phyloP scores from a whole-genome alignment of 2,113 vertebrate species.

The Corythaixoides concolor region DNA sequence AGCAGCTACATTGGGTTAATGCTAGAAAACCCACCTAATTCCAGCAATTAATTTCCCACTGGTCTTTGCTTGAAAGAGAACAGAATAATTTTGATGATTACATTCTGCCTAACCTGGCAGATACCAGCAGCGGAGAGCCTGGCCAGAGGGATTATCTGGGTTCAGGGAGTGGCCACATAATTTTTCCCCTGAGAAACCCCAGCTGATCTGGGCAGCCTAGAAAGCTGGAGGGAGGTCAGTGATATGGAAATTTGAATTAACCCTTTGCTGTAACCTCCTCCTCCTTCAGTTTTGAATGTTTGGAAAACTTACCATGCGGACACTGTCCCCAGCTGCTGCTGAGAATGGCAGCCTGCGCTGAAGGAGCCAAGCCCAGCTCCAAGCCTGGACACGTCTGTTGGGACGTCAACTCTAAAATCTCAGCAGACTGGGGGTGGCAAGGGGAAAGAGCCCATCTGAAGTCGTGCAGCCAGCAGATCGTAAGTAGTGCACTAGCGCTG shows the following conservation, averaged over 20 bases:
- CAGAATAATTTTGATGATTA: not conserved
- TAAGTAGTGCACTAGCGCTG: too few species aligned
- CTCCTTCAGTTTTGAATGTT: not conserved
- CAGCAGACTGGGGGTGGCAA: not conserved
- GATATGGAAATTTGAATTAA: not conserved
- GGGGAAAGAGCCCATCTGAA: not conserved
- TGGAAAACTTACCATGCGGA: not conserved
- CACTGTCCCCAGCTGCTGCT: not conserved
- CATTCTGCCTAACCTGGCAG: not conserved
- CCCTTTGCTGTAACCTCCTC: not conserved
- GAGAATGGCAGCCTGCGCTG: not conserved
- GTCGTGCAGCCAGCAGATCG: not conserved
- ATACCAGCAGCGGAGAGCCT: not conserved
- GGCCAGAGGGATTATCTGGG: slow-evolving; percentile 30
- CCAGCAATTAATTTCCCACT: not conserved
- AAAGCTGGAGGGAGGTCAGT: not conserved
- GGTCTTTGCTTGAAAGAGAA: not conserved
- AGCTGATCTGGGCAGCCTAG: not conserved
- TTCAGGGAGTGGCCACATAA: slow-evolving; percentile 11
- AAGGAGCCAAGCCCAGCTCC: not conserved
- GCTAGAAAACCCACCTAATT: not conserved
- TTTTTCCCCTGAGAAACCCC: not conserved
- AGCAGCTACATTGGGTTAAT: not conserved
- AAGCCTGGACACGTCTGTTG: not conserved
- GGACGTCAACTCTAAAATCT: not conserved